phyloP scores from a whole-genome alignment of 2,113 vertebrate genomes.

The Sander vitreus region DNA sequence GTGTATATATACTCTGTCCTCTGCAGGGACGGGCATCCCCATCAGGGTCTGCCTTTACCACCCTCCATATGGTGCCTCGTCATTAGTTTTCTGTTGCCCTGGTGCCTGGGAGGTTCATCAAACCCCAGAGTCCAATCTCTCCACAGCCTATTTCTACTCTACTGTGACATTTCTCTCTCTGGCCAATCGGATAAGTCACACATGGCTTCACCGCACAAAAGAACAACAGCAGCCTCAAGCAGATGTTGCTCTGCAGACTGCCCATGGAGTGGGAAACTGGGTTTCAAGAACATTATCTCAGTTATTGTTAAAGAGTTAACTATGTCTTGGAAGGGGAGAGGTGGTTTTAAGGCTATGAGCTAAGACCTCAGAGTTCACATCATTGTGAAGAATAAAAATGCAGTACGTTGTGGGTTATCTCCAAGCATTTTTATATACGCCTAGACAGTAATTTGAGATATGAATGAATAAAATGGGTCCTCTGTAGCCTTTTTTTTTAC shows the following conservation, averaged over 20 bases:
- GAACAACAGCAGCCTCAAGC: slow-evolving; percentile 75
- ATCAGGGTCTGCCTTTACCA: slow-evolving; percentile 70
- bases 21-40: slow-evolving; percentile 72
- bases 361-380: slow-evolving; percentile 36
- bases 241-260: slow-evolving; percentile 71
- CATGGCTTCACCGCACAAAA: slow-evolving; percentile 78
- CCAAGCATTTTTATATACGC: slow-evolving; percentile 17
- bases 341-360: slow-evolving; percentile 28
- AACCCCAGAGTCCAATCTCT: slow-evolving; percentile 75
- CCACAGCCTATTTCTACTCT: slow-evolving; percentile 69
- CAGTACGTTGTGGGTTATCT: slow-evolving; percentile 16
- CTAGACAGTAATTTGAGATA: slow-evolving; percentile 30
- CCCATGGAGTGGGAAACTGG: slow-evolving; percentile 67
- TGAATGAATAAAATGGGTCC: slow-evolving; percentile 40
- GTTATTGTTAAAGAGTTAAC: slow-evolving; percentile 54
- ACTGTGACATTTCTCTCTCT: slow-evolving; percentile 76
- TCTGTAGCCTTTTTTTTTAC: slow-evolving; percentile 7
- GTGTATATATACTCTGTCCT: slow-evolving; percentile 61
- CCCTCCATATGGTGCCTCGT: slow-evolving; percentile 75
- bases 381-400: slow-evolving; percentile 30
- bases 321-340: slow-evolving; percentile 34
- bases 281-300: slow-evolving; percentile 63
- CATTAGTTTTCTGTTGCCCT: slow-evolving; percentile 75
- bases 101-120: slow-evolving; percentile 64
- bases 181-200: slow-evolving; percentile 79